Percentiles rank a stretch among this genome's conserved stretches.
Evolutionary conservation across 2,113 vertebrate species (phyloP).

Genomic region (Carettochelys insculpta): DNA sequence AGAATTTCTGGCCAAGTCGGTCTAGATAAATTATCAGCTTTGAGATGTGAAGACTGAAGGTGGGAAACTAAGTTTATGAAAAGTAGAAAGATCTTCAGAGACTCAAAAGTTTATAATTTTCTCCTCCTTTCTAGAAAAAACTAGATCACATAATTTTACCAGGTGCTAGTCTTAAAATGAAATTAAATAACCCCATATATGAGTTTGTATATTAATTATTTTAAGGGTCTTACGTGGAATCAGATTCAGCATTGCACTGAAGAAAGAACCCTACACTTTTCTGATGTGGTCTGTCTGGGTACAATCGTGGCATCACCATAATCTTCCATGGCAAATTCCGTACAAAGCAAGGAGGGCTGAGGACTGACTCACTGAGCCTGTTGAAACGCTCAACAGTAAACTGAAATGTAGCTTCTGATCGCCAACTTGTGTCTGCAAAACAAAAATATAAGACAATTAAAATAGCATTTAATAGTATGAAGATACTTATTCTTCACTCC

Average conservation of each 20-base stretch:
- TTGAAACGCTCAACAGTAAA: constrained; percentile 98
- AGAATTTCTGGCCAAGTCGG: background rate
- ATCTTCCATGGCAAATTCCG: constrained; percentile 99
- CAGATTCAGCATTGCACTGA: constrained; percentile 98
- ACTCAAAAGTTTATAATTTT: background rate
- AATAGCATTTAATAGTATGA: background rate
- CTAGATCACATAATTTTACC: background rate
- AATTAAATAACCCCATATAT: background rate
- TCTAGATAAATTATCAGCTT: background rate
- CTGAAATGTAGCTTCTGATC: constrained; percentile 97
- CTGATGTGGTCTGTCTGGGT: constrained; percentile 96
- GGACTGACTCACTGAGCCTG: constrained; percentile 95
- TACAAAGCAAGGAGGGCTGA: constrained; percentile 97
- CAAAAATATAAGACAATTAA: background rate
- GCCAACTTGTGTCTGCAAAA: constrained; percentile 95
- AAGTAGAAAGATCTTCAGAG: background rate
- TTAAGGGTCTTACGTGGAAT: constrained; percentile 91
- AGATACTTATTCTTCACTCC: background rate
- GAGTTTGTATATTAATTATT: constrained; percentile 35
- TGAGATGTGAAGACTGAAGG: background rate
- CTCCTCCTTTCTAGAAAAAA: background rate
- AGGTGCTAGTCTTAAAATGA: background rate
- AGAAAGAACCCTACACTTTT: constrained; percentile 99
- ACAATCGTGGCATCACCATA: constrained; percentile 99
- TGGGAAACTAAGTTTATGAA: background rate